Base-by-base conservation (phyloP, 2,797 vertebrate genomes). In the Crocodylus rhombifer region DNA sequence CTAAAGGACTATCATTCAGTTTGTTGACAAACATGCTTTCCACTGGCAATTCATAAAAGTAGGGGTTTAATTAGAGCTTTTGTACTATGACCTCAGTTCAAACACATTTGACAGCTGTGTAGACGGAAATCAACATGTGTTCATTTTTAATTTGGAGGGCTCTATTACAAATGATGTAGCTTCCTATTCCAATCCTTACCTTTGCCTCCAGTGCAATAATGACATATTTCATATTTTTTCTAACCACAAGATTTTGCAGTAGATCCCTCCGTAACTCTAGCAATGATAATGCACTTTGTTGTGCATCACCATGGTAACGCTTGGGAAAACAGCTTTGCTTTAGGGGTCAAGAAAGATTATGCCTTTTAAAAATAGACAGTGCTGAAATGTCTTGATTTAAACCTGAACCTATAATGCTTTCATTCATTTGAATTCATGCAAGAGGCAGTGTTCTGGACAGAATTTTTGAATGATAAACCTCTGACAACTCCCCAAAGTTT, bases 271-370 rank as follows among this genome's bases (percentile, higher is more conserved):
- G 93, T 73, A 90, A 91, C 83, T 65, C 79, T 6, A 60, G 79
- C 87, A 89, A 36, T 77, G 74, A 75, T 77, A 92, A 56, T 81
- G 77, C 2, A 0, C 30, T 0, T 62, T 33, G 71, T 63, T 92
- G 84, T 83, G 74, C 91, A 93, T 97, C 91, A 91, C 96, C 95
- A 96, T 95, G 95, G 94, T 69, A 93, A 96, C 95, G 91, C 30
- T 83, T 74, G 87, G 89, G 92, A 92, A 96, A 95, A 92, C 14
- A 84, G 94, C 83, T 86, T 79, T 84, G 87, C 86, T 95, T 95
- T 89, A 83, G 42, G 75, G 93, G 90, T 96, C 74, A n/a, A 14
- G 88, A 71, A 83, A 93, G 90, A 88, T 88, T 92, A 94, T 92
- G 88, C 23, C 77, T 75, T 81, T 15, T 56, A 94, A 89, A 90